Conservation (phyloP, 1,140 invertebrate species). For the Neodiprion pinetum region DNA sequence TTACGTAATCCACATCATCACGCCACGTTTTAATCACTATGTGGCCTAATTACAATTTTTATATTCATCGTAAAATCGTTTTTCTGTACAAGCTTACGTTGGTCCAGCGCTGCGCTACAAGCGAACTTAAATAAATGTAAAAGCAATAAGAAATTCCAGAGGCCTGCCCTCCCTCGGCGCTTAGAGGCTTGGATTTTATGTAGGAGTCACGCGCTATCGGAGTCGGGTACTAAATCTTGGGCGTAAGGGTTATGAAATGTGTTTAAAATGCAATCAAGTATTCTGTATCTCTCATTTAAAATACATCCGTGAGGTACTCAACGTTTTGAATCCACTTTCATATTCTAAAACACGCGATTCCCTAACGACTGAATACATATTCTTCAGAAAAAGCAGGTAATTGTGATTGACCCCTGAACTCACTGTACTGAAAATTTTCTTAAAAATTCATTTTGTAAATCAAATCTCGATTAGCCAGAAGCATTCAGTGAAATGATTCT, state of each 20-base stretch:
- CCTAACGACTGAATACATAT: background rate
- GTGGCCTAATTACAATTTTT: background rate
- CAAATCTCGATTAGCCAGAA: no score
- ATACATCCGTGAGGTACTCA: background rate
- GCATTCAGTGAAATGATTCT: background rate
- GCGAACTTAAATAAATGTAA: background rate
- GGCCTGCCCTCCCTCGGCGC: slow-evolving; percentile 1
- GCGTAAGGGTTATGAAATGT: background rate
- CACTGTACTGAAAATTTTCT: background rate
- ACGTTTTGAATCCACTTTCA: background rate
- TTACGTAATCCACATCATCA: background rate
- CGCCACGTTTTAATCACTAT: background rate
- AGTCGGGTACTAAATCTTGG: background rate
- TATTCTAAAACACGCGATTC: background rate
- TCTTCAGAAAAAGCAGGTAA: no score
- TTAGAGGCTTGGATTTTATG: background rate
- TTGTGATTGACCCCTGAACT: no score
- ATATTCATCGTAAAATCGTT: background rate
- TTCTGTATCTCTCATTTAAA: background rate
- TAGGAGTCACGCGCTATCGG: slow-evolving; percentile 4
- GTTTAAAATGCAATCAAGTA: slow-evolving; percentile 5
- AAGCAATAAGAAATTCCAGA: background rate
- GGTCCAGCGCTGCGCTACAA: background rate
- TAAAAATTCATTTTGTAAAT: no score
- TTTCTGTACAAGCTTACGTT: background rate